A percentile compares a stretch with the other conserved stretches of the same genome.
phyloP scores from a whole-genome alignment of 35 echinoderm and acorn worm genomes.

The Heliocidaris erythrogramma region DNA sequence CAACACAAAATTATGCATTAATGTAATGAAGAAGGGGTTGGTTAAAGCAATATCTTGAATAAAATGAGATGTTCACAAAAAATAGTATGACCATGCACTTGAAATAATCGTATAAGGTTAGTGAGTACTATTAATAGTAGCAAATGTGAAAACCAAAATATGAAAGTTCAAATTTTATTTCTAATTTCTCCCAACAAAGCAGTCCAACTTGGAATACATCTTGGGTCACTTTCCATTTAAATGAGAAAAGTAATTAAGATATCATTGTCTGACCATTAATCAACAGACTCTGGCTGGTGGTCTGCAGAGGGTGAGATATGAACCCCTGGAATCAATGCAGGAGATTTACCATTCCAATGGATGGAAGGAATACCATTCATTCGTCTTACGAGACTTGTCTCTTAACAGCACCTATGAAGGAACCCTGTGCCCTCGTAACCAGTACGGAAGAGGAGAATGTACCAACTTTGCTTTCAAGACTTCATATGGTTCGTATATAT shows the following conservation, averaged over 20 bases:
- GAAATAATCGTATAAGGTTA: too few species aligned
- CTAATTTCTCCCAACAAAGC: too few species aligned
- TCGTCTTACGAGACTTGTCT: neutral
- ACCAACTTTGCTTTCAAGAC: neutral
- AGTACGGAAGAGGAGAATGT: constrained; percentile 21
- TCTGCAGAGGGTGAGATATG: neutral
- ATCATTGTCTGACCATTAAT: neutral
- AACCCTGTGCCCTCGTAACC: neutral
- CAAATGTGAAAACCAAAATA: too few species aligned
- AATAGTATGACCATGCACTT: too few species aligned
- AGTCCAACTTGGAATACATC: too few species aligned
- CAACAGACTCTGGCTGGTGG: neutral
- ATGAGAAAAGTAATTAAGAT: neutral
- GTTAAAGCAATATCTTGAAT: too few species aligned
- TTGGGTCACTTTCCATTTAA: neutral
- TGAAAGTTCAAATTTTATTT: too few species aligned
- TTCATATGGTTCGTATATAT: neutral
- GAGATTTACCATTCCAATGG: neutral
- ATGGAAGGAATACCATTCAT: neutral
- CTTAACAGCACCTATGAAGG: constrained; percentile 23
- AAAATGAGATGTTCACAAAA: neutral
- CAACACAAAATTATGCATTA: too few species aligned
- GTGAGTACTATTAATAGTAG: too few species aligned
- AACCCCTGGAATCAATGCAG: neutral
- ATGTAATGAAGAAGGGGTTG: too few species aligned